A percentile compares a stretch with the other conserved stretches of the same genome.
Evolutionary conservation across 2,797 vertebrate species (phyloP).

Genomic region (Iguana delicatissima): DNA sequence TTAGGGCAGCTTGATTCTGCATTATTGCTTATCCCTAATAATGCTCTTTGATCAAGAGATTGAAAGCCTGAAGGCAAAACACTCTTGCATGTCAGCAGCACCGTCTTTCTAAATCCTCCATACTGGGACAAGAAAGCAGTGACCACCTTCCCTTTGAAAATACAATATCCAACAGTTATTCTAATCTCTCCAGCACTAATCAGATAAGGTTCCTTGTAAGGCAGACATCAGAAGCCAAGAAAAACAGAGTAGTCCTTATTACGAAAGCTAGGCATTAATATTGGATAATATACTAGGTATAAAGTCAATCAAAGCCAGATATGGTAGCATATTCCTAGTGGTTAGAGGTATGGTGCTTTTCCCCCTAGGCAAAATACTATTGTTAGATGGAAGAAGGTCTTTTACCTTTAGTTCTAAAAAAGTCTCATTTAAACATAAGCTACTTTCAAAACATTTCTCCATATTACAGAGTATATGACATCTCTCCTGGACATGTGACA

Average conservation of each 20-base stretch:
- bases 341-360: not conserved
- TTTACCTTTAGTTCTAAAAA: not conserved
- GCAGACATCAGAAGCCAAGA: not conserved
- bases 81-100: not conserved
- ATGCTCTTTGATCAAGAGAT: constrained; percentile 1
- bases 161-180: not conserved
- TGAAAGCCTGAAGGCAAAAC: not conserved
- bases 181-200: not conserved
- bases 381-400: not conserved
- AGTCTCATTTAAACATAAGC: not conserved
- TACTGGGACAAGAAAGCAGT: not conserved
- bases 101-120: not conserved
- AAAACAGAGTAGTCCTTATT: not conserved
- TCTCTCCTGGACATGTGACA: no score
- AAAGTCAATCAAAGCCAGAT: not conserved
- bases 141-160: not conserved
- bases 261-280: constrained; percentile 6
- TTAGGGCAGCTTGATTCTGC: not conserved
- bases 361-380: not conserved
- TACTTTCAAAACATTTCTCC: no score
- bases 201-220: not conserved
- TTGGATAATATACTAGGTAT: not conserved
- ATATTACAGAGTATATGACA: no score
- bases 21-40: not conserved
- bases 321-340: not conserved